Percentiles rank a stretch among this genome's conserved stretches.
phyloP scores from a whole-genome alignment of 2,113 vertebrate genomes.

The Brachyhypopomus occidentalis region DNA sequence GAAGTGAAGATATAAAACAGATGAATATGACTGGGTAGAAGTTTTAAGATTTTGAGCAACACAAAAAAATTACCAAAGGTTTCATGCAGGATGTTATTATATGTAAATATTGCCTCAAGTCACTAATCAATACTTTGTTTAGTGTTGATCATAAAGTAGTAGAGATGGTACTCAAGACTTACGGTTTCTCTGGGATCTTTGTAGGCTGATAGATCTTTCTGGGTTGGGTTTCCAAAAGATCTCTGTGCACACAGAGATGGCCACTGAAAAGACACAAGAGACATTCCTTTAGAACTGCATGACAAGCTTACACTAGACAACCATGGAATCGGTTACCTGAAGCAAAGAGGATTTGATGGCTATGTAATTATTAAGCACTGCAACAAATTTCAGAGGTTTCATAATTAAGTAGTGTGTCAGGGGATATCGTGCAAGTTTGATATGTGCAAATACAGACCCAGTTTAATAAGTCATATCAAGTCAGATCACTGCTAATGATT shows the following conservation, averaged over 20 bases:
- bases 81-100: not conserved
- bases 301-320: not conserved
- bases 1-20: not conserved
- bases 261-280: conserved; percentile 31
- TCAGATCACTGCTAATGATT: conserved; percentile 6
- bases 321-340: conserved; percentile 11
- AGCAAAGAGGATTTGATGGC: conserved; percentile 15
- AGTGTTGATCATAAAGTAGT: not conserved
- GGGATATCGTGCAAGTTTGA: conserved; percentile 22
- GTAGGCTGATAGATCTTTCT: conserved; percentile 5
- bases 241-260: conserved; percentile 17
- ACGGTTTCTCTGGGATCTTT: conserved; percentile 30
- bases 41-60: conserved; percentile 1
- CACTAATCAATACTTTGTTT: not conserved
- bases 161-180: conserved; percentile 17
- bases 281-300: not conserved
- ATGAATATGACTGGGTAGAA: not conserved
- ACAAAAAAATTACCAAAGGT: not conserved
- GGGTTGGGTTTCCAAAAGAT: conserved; percentile 23
- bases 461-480: conserved; percentile 32
- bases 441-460: conserved; percentile 30
- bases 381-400: conserved; percentile 10
- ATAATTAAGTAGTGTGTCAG: conserved; percentile 29
- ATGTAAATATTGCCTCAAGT: not conserved
- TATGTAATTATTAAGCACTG: conserved; percentile 12